Base-by-base conservation (phyloP, 2,113 vertebrate species). In the Seriola aureovittata region DNA sequence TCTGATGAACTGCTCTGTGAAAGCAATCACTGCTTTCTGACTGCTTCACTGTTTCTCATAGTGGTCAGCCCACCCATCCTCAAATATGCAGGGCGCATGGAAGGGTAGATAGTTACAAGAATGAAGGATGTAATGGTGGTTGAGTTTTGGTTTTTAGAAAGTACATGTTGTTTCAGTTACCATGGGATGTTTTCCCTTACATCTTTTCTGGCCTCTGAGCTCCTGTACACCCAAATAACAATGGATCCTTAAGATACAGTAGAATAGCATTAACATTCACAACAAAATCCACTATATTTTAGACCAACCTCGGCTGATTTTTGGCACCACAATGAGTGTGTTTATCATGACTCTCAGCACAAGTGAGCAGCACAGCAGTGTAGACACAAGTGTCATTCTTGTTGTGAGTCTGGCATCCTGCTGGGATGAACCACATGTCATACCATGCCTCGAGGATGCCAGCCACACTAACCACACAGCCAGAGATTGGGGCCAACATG, bases 321-420 rank as follows among this genome's bases (percentile, higher is more conserved):
- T 70, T 69, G 63, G 57, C 44, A 63, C 5, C 48, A 7, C 11
- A 19, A 1, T 44, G 64, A 55, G 48, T 34, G 21, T 70, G 58
- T 80, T 85, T 70, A 60, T 75, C 38, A 36, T 50, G 70, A 32
- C 71, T 85, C 40, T 70, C 50, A 46, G 82, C 29, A 19, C 59
- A 87, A 87, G 73, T 71, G 82, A 84, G 78, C 88, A 89, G 83
- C 69, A 32, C 19, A 50, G 70, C 50, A 17, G 36, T 75, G 52
- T 44, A 73, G 73, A 84, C 82, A 91, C 87, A 89, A 86, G 87
- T 88, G 88, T 79, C 82, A 71, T 82, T 86, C 78, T 87, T 84
- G 80, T 71, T 81, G 52, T 79, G 72, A 82, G 59, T 78, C 68
- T 66, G 75, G 83, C 80, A 80, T 68, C 85, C 85, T 84, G 72